Percentiles rank a stretch among this genome's conserved stretches.
Evolutionary conservation across 2,888 invertebrate genomes (phyloP).

Genomic region (Nemapogon koenigi): DNA sequence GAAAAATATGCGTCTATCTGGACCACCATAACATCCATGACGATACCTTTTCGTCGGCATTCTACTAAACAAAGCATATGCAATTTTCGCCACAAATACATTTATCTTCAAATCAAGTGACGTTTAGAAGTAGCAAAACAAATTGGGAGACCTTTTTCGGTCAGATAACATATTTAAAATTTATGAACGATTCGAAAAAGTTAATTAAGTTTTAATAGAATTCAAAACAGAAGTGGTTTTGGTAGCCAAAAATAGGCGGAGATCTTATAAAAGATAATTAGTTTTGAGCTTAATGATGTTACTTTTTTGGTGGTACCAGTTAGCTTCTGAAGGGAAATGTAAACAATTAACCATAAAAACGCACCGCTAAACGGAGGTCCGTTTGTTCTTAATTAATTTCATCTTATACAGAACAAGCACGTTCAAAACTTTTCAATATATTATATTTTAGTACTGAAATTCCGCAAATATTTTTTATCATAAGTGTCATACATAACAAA

Average conservation of each 20-base stretch:
- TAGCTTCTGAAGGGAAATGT: slow-evolving; percentile 44
- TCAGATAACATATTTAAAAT: slow-evolving; percentile 47
- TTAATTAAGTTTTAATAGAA: slow-evolving; percentile 66
- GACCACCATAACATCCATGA: slow-evolving; percentile 18
- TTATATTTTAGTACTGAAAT: too few species aligned
- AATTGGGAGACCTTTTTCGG: slow-evolving; percentile 49
- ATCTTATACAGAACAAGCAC: too few species aligned
- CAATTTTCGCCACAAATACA: slow-evolving; percentile 51
- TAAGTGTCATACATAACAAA: too few species aligned
- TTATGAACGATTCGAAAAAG: slow-evolving; percentile 34
- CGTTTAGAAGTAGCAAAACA: slow-evolving; percentile 63
- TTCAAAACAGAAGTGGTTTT: slow-evolving; percentile 57
- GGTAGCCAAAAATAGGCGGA: slow-evolving; percentile 66
- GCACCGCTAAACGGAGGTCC: background rate
- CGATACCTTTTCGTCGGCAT: slow-evolving; percentile 41
- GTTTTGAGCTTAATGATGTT: slow-evolving; percentile 46
- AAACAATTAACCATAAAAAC: slow-evolving; percentile 33
- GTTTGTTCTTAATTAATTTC: slow-evolving; percentile 10
- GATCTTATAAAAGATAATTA: slow-evolving; percentile 62
- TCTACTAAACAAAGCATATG: slow-evolving; percentile 27
- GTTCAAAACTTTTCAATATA: too few species aligned
- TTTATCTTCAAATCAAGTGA: slow-evolving; percentile 59
- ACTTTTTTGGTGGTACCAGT: slow-evolving; percentile 30
- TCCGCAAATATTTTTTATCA: too few species aligned
- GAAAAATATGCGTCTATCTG: slow-evolving; percentile 3